phyloP scores from a whole-genome alignment of 2,797 vertebrate species.

The Tamandua tetradactyla region DNA sequence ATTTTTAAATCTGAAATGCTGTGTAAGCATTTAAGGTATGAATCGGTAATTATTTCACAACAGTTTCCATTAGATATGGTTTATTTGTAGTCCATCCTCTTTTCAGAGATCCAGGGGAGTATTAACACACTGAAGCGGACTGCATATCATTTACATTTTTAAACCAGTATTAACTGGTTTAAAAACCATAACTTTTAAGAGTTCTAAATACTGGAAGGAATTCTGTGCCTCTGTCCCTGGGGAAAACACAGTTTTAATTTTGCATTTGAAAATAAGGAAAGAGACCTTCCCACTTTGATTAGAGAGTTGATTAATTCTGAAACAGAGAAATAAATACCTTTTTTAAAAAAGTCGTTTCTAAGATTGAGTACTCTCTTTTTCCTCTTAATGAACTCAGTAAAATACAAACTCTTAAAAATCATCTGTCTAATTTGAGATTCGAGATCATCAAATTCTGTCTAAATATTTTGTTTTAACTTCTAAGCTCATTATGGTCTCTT shows the following conservation, averaged over 20 bases:
- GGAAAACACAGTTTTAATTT: constrained; percentile 50
- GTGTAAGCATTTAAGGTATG: constrained; percentile 70
- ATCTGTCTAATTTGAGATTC: constrained; percentile 82
- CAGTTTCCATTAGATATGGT: constrained; percentile 73
- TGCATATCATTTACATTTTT: constrained; percentile 72
- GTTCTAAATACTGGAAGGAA: constrained; percentile 33
- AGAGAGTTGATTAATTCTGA: constrained; percentile 57
- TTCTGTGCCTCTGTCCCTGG: not conserved
- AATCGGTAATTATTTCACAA: constrained; percentile 58
- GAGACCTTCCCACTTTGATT: constrained; percentile 37
- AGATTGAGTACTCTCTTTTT: constrained; percentile 43
- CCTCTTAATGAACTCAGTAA: constrained; percentile 62
- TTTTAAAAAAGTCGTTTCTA: constrained; percentile 8
- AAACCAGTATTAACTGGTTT: constrained; percentile 49
- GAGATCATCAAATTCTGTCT: constrained; percentile 85
- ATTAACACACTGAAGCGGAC: constrained; percentile 47
- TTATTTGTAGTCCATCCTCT: constrained; percentile 65
- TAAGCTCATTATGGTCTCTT: constrained; percentile 90
- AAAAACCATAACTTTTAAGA: constrained; percentile 56
- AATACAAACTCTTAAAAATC: constrained; percentile 82
- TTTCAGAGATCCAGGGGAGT: constrained; percentile 50
- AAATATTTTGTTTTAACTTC: constrained; percentile 91
- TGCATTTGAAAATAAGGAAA: not conserved
- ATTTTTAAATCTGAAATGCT: constrained; percentile 80
- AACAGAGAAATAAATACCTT: constrained; percentile 58